Evolutionary conservation across 2,113 vertebrate genomes (phyloP).

Genomic region (Trematomus loennbergii): DNA sequence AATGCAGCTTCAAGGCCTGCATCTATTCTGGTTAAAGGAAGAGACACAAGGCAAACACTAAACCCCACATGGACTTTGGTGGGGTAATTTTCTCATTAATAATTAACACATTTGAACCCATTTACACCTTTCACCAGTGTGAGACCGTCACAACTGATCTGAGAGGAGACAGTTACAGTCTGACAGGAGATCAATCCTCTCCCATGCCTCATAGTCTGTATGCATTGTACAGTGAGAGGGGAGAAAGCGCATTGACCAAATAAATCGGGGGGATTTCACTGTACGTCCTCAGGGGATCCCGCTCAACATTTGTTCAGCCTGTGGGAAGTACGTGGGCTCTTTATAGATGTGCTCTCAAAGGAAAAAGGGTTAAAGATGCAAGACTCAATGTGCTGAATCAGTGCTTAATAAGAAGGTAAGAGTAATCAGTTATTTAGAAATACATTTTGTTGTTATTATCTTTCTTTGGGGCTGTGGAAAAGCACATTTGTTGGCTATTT

Average conservation of each 20-base stretch:
- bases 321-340: slow-evolving; percentile 20
- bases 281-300: slow-evolving; percentile 20
- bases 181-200: slow-evolving; percentile 60
- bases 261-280: slow-evolving; percentile 56
- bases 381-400: not conserved
- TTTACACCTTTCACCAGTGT: slow-evolving; percentile 58
- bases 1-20: not conserved
- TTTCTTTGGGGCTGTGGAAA: not conserved
- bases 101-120: slow-evolving; percentile 69
- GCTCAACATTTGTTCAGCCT: not conserved
- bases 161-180: slow-evolving; percentile 33
- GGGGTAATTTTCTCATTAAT: slow-evolving; percentile 73
- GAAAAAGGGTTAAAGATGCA: not conserved
- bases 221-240: slow-evolving; percentile 48
- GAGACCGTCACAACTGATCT: slow-evolving; percentile 52
- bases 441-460: not conserved
- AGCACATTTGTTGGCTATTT: not conserved
- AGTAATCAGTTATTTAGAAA: not conserved
- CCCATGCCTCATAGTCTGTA: slow-evolving; percentile 11
- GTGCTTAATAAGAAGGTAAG: not conserved
- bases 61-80: slow-evolving; percentile 65
- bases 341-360: not conserved
- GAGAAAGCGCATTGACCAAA: slow-evolving; percentile 37
- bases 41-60: slow-evolving; percentile 58
- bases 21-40: slow-evolving; percentile 40